Percentiles rank a stretch among this genome's conserved stretches.
phyloP scores from a whole-genome alignment of 2,113 vertebrate species.

The Tachysurus vachellii region DNA sequence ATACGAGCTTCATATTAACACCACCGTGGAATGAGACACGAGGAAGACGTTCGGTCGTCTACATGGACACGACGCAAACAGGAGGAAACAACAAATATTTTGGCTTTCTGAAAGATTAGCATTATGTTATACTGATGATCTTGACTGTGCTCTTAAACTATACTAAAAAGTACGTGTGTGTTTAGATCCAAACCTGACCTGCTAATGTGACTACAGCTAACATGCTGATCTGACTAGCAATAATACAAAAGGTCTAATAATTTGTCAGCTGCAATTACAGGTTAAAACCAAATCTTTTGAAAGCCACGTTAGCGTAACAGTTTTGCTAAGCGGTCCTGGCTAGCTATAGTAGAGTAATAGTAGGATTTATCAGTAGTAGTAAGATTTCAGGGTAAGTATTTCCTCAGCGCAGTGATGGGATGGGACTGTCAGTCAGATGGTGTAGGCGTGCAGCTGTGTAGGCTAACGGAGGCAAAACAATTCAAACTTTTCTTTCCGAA shows the following conservation, averaged over 20 bases:
- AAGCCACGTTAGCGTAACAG: neutral
- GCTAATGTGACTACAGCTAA: neutral
- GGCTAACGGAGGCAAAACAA: constrained; percentile 48
- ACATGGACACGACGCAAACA: too few species aligned
- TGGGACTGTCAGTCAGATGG: neutral
- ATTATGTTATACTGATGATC: too few species aligned
- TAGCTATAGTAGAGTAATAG: neutral
- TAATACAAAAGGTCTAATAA: neutral
- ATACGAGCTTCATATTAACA: too few species aligned
- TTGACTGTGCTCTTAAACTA: neutral
- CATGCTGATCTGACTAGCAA: neutral
- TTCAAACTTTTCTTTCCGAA: constrained; percentile 73
- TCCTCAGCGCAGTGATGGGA: neutral
- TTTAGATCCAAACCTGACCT: neutral
- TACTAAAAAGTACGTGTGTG: neutral
- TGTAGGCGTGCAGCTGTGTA: constrained; percentile 13
- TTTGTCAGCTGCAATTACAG: neutral
- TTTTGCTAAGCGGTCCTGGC: neutral
- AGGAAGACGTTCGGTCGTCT: too few species aligned
- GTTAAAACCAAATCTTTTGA: neutral
- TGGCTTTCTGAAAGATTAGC: too few species aligned
- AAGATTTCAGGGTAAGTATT: constrained; percentile 1
- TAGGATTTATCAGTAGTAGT: neutral
- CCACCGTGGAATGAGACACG: too few species aligned
- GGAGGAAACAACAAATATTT: too few species aligned